Percentiles rank a stretch among this genome's conserved stretches.
phyloP scores from a whole-genome alignment of 2,113 vertebrate species.

The Proterorhinus semilunaris region DNA sequence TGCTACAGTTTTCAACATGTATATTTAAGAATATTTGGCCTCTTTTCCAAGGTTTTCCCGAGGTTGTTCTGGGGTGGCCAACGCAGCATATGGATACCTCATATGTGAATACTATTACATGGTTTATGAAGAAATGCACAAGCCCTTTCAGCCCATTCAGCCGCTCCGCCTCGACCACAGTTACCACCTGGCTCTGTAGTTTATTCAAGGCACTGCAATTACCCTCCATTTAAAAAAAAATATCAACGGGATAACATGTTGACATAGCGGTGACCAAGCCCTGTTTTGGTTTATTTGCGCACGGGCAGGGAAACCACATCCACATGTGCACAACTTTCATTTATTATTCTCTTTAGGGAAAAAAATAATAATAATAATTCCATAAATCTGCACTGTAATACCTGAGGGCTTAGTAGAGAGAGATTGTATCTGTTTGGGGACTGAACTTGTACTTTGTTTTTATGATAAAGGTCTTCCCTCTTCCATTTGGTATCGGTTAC shows the following conservation, averaged over 20 bases:
- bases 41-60: conserved; percentile 7
- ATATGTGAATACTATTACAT: conserved; percentile 9
- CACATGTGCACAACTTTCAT: conserved; percentile 31
- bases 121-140: conserved; percentile 8
- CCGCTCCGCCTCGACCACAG: conserved; percentile 12
- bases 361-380: too few species aligned
- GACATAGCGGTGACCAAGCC: conserved; percentile 8
- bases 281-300: not conserved
- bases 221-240: conserved; percentile 21
- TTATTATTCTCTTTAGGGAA: conserved; percentile 15
- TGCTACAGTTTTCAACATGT: not conserved
- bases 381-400: conserved; percentile 26
- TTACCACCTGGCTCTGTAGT: conserved; percentile 28
- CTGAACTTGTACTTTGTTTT: too few species aligned
- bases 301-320: not conserved
- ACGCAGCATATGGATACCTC: conserved; percentile 24
- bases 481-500: too few species aligned
- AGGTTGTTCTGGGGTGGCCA: conserved; percentile 9
- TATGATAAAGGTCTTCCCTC: too few species aligned
- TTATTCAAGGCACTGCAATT: conserved; percentile 28
- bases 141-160: conserved; percentile 3
- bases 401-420: not conserved
- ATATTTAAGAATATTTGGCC: conserved; percentile 12
- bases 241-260: conserved; percentile 21
- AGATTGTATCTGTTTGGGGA: not conserved